Percentiles rank a stretch among this genome's conserved stretches.
phyloP scores from a whole-genome alignment of 2,888 invertebrate genomes.

The Trypoxylon attenuatum region DNA sequence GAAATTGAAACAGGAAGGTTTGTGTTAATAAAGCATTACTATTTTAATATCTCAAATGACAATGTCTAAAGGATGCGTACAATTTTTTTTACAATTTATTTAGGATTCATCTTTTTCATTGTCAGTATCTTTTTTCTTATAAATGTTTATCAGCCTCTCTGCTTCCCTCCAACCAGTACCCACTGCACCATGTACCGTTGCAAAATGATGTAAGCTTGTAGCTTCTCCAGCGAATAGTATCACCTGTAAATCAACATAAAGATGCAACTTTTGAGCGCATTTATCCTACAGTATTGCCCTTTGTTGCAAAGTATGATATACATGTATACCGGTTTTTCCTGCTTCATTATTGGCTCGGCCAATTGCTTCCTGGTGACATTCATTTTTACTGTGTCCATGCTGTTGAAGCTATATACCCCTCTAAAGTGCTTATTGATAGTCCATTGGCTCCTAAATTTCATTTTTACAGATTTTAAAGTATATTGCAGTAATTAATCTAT shows the following conservation, averaged over 20 bases:
- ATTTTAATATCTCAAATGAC: background rate
- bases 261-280: too few relatives aligned
- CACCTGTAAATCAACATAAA: conserved; percentile 68
- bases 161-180: conserved; percentile 84
- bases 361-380: conserved; percentile 76
- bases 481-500: background rate
- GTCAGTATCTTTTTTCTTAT: background rate
- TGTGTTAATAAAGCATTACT: background rate
- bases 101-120: background rate
- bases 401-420: conserved; percentile 83
- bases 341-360: conserved; percentile 74
- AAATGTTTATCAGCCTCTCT: conserved; percentile 74
- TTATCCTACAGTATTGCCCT: too few relatives aligned
- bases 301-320: too few relatives aligned
- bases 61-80: background rate
- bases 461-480: too few relatives aligned
- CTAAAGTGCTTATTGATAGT: conserved; percentile 80
- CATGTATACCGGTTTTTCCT: conserved; percentile 70
- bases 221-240: conserved; percentile 83
- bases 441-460: conserved; percentile 86
- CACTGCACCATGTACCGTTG: conserved; percentile 83
- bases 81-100: background rate
- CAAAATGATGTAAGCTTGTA: conserved; percentile 77
- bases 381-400: conserved; percentile 74
- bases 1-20: background rate